Conservation (phyloP, 2,888 invertebrate species). For the Drosophila anceps region DNA sequence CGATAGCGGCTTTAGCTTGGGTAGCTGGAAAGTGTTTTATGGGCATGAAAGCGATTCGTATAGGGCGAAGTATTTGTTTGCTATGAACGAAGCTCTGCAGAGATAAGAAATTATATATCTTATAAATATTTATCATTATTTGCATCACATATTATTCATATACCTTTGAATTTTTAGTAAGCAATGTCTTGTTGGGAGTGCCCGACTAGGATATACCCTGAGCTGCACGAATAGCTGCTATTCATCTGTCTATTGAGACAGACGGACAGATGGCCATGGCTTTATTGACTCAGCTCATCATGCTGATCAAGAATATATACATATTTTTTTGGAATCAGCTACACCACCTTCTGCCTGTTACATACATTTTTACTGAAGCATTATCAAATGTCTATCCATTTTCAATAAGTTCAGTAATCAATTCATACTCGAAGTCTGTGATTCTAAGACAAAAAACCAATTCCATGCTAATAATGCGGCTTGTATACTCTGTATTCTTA, state of each 20-base stretch:
- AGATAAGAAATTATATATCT: not conserved
- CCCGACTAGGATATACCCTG: too few species aligned
- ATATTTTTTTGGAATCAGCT: not conserved
- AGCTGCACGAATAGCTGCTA: not conserved
- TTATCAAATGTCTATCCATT: too few species aligned
- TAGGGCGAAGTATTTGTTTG: not conserved
- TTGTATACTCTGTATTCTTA: not conserved
- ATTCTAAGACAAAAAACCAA: not conserved
- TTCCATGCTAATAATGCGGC: not conserved
- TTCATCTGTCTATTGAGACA: too few species aligned
- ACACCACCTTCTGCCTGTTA: not conserved
- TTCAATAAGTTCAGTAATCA: not conserved
- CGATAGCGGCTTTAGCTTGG: not conserved
- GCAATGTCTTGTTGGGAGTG: too few species aligned
- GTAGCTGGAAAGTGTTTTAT: not conserved
- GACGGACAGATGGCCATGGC: not conserved
- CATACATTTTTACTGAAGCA: not conserved
- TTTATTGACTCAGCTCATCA: too few species aligned
- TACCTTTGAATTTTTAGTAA: too few species aligned
- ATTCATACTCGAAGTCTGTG: not conserved
- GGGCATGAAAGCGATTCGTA: not conserved
- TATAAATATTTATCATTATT: not conserved
- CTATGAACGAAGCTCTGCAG: not conserved
- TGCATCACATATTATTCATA: not conserved
- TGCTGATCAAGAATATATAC: too few species aligned